These are phyloP conservation scores for Pangasius sanitwongsei DNA, from an alignment of 2,797 vertebrate species.

Conservation along the genomic window DNA sequence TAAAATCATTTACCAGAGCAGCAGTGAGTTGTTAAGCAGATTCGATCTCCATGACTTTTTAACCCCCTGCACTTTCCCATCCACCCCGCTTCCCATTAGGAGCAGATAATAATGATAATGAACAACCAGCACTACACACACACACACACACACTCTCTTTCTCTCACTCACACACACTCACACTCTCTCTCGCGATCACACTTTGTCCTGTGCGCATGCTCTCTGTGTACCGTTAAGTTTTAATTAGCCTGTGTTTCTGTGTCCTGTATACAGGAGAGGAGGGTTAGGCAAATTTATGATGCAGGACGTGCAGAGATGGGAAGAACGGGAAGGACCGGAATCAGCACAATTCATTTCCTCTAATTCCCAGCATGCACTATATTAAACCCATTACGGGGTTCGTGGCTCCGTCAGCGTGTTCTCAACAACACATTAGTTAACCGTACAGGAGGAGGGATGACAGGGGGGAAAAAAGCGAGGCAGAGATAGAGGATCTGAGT, in stretches of 20 bases:
- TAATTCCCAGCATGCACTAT: slow-evolving; percentile 71
- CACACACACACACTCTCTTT: slow-evolving; percentile 3
- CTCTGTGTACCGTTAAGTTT: slow-evolving; percentile 68
- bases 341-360: slow-evolving; percentile 73
- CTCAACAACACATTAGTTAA: slow-evolving; percentile 74
- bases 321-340: slow-evolving; percentile 62
- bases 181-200: neutral
- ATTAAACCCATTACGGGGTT: slow-evolving; percentile 73
- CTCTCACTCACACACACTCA: slow-evolving; percentile 1
- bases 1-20: slow-evolving; percentile 74
- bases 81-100: slow-evolving; percentile 44
- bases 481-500: slow-evolving; percentile 9
- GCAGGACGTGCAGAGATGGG: slow-evolving; percentile 50
- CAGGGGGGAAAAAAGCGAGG: neutral
- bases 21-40: slow-evolving; percentile 72
- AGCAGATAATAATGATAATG: slow-evolving; percentile 59
- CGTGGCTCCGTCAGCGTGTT: slow-evolving; percentile 74
- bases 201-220: slow-evolving; percentile 39
- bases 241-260: slow-evolving; percentile 66
- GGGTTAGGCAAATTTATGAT: slow-evolving; percentile 68
- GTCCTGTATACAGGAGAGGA: slow-evolving; percentile 64
- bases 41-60: slow-evolving; percentile 68
- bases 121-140: slow-evolving; percentile 38
- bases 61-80: slow-evolving; percentile 45
- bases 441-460: neutral